Percentiles rank a stretch among this genome's conserved stretches.
phyloP scores from a whole-genome alignment of 1,140 invertebrate species.

The Drosophila ohnishii region DNA sequence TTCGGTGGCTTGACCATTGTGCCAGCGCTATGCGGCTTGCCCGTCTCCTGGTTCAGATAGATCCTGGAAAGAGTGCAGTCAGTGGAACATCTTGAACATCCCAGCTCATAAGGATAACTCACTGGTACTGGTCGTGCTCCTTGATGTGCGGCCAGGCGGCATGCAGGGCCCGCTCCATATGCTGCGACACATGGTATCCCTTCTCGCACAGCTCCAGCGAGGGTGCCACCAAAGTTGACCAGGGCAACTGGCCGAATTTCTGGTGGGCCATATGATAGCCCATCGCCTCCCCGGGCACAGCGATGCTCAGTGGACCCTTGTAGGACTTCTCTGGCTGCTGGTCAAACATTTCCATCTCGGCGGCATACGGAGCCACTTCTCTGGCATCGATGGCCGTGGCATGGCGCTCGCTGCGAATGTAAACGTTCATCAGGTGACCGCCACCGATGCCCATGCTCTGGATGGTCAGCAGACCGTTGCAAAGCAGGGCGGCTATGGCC shows the following conservation, averaged over 20 bases:
- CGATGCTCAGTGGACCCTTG: slow-evolving; percentile 89
- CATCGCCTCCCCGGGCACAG: slow-evolving; percentile 94
- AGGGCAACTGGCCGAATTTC: slow-evolving; percentile 91
- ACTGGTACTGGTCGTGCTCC: slow-evolving; percentile 48
- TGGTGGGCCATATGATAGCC: slow-evolving; percentile 94
- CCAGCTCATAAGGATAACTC: background rate
- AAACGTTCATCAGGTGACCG: slow-evolving; percentile 93
- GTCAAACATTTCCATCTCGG: slow-evolving; percentile 88
- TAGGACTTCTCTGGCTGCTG: slow-evolving; percentile 82
- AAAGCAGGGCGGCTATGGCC: slow-evolving; percentile 92
- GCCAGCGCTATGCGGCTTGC: slow-evolving; percentile 86
- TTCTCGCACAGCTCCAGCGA: slow-evolving; percentile 90
- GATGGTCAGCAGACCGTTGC: slow-evolving; percentile 92
- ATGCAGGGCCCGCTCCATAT: slow-evolving; percentile 84
- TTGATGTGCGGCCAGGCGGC: slow-evolving; percentile 38
- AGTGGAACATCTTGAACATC: too few species aligned
- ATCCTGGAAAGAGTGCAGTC: slow-evolving; percentile 9
- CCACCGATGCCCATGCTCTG: slow-evolving; percentile 96
- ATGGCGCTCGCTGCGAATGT: slow-evolving; percentile 86
- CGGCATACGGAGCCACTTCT: slow-evolving; percentile 89
- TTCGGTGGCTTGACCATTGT: slow-evolving; percentile 86
- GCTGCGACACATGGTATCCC: slow-evolving; percentile 89
- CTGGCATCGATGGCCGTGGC: slow-evolving; percentile 91
- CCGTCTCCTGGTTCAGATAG: slow-evolving; percentile 86
- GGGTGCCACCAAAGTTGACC: slow-evolving; percentile 91